Base-by-base conservation (phyloP, 2,888 invertebrate species). In the Xestia ashworthii region DNA sequence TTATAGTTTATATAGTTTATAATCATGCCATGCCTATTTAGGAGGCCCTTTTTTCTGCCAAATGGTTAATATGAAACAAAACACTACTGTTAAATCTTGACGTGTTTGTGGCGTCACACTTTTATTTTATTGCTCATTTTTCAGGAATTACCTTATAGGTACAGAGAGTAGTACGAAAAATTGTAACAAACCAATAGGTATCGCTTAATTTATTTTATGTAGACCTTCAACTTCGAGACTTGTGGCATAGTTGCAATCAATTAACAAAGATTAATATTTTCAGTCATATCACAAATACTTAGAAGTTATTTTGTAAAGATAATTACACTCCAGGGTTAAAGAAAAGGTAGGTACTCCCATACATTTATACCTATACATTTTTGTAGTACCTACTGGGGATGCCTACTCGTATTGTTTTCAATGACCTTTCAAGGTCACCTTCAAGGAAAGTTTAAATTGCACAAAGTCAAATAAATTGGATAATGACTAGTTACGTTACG, bases 371-470 rank as follows among this genome's bases (percentile, higher is more conserved):
- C n/a, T n/a, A 19, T 4, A 1, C 4, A 16, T 16, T 46, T 9
- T 6, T 14, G 38, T 25, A 50, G 9, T 48, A n/a, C n/a, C n/a
- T n/a, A n/a, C 22, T 58, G 11, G n/a, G 14, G 4, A 64, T 48
- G 3, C 48, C 6, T 62, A 64, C 11, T 4, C 14, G 55, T 66
- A 41, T 71, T 74, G 41, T 78, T 72, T 72, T 78, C 80, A 74
- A 78, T 91, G 95, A 95, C 96, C 95, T 93, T 91, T 93, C 93
- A 96, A 96, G 95, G 96, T 95, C 93, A 94, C 89, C 90, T 91
- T 91, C 86, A 85, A 76, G 71, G 74, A 83, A 76, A 77, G 83
- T 44, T 67, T 78, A 70, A 67, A 78, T 41, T 78, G 32, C 32
- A 38, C 82, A 80, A 81, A 72, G 78, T 74, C 71, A 82, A 74